phyloP scores from a whole-genome alignment of 2,888 invertebrate genomes.

The Diaphora mendica region DNA sequence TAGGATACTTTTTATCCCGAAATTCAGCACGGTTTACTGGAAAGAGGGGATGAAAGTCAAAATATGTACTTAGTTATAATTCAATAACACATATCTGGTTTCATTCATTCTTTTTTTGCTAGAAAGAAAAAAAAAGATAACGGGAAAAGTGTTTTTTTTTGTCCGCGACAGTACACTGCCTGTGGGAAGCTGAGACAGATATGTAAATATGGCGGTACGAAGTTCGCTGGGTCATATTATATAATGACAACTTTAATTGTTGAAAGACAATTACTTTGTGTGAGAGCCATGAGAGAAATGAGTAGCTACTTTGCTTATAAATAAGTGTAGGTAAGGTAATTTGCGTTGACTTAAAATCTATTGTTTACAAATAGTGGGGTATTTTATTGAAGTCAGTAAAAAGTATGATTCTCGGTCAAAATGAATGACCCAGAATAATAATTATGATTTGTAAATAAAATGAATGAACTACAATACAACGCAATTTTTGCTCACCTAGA shows the following conservation, averaged over 20 bases:
- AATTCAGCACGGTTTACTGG: no score
- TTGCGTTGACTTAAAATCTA: slow-evolving; percentile 15
- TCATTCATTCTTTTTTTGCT: no score
- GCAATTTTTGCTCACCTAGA: not conserved
- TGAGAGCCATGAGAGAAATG: slow-evolving; percentile 23
- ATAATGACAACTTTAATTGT: slow-evolving; percentile 11
- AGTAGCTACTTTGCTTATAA: slow-evolving; percentile 6
- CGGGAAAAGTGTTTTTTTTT: no score
- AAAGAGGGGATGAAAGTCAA: no score
- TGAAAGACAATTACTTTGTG: slow-evolving; percentile 14
- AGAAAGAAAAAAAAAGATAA: no score
- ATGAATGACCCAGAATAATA: not conserved
- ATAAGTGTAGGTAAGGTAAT: slow-evolving; percentile 13
- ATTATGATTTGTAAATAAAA: not conserved
- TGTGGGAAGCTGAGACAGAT: no score
- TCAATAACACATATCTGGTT: no score
- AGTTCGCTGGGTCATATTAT: no score
- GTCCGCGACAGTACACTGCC: no score
- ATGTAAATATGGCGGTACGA: no score
- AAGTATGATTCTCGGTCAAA: slow-evolving; percentile 5
- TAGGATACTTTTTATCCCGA: no score
- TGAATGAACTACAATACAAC: not conserved
- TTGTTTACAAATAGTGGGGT: slow-evolving; percentile 15
- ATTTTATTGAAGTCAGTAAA: slow-evolving; percentile 3
- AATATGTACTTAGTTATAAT: no score